Evolutionary conservation across 2,797 vertebrate genomes (phyloP), one percentile per base, ranked within the genome.

Genomic region (Gambelia wislizenii): DNA sequence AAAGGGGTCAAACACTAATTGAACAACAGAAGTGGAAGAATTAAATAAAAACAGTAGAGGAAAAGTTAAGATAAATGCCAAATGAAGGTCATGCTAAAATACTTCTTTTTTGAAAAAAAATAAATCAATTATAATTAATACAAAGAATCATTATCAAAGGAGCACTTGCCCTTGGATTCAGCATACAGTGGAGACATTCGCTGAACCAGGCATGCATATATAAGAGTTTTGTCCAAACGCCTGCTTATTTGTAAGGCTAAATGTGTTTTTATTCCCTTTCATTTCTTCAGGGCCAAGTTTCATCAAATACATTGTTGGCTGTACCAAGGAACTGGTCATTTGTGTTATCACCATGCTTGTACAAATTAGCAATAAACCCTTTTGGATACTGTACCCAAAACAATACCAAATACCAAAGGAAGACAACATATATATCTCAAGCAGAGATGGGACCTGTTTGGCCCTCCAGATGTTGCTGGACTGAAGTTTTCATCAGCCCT

Each of bases 1-100:
- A 99, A 99, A 98, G 98, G 98, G 99, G 99, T 99, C 99, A 99
- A 99, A 98, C 98, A 98, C 98, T 99, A 99, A 99, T 99, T 99
- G 98, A 99, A 99, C 99, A 99, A 99, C 98, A 99, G 98, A 98
- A 99, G 98, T 99, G 98, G 98, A 98, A 99, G 96, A 97, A 97
- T 97, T 97, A 98, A 97, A 97, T 97, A 98, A 97, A 86, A 97
- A 96, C 87, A 94, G 90, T 97, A 98, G 98, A 98, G 98, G 97
- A 98, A 98, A 98, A 98, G 98, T 98, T 99, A 98, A 98, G 98
- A 97, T 96, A 98, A 98, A 99, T 99, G 98, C 97, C 98, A 98
- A 98, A 98, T 98, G 98, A 99, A 99, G 99, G 98, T 99, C 98
- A 99, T 97, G 98, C 98, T 98, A 98, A 98, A 98, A 98, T 98